A percentile compares a stretch with the other conserved stretches of the same genome.
These are phyloP conservation scores for Fragum fragum DNA, from an alignment of 2,888 invertebrate genomes.

Conservation along the genomic window DNA sequence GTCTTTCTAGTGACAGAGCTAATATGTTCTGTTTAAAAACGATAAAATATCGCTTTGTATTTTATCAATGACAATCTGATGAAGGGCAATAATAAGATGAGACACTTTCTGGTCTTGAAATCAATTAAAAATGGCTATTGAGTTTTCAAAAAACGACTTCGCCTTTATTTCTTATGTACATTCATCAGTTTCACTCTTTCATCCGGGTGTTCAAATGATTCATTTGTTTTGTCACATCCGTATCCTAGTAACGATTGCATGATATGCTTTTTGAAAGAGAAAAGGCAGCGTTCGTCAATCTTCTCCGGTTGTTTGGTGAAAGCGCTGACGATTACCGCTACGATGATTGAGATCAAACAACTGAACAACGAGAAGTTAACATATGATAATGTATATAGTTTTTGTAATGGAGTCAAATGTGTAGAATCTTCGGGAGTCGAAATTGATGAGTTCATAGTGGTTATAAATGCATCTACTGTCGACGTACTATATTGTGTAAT, in stretches of 20 bases:
- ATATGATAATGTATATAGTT: conserved; percentile 39
- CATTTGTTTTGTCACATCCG: not conserved
- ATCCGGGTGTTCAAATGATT: not conserved
- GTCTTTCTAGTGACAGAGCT: too few species aligned
- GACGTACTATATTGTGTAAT: not conserved
- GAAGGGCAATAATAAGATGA: too few species aligned
- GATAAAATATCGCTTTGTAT: too few species aligned
- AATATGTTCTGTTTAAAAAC: too few species aligned
- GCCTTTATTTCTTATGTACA: not conserved
- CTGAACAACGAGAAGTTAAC: conserved; percentile 40
- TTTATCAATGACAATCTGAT: too few species aligned
- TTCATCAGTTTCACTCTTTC: conserved; percentile 8
- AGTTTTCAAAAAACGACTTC: too few species aligned
- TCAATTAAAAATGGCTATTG: too few species aligned
- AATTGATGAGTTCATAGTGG: not conserved
- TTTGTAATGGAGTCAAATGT: conserved; percentile 6
- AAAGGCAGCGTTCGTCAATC: conserved; percentile 32
- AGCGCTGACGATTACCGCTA: conserved; percentile 31
- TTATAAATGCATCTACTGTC: not conserved
- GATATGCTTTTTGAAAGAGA: conserved; percentile 40
- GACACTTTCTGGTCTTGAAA: too few species aligned
- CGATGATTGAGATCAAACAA: conserved; percentile 27
- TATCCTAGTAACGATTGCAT: conserved; percentile 15
- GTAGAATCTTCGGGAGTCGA: not conserved
- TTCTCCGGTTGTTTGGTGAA: conserved; percentile 29